Conservation (phyloP, 2,888 invertebrate genomes). For the Cephus runcator region DNA sequence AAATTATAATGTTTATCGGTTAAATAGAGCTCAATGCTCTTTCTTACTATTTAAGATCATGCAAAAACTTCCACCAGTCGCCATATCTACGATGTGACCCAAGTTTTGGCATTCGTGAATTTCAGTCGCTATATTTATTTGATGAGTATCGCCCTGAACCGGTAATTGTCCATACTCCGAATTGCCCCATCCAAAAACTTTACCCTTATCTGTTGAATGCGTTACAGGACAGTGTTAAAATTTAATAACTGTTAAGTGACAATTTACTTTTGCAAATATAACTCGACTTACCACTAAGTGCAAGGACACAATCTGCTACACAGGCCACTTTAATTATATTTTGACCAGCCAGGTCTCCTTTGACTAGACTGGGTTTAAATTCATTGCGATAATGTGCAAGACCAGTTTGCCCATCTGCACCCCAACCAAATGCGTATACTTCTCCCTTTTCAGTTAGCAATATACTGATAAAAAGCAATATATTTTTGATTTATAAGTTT, state of each 20-base stretch:
- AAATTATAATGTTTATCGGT: neutral
- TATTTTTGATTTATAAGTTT: conserved; percentile 8
- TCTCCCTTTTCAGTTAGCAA: conserved; percentile 83
- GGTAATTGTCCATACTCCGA: conserved; percentile 91
- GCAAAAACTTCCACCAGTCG: conserved; percentile 89
- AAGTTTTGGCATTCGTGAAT: conserved; percentile 73
- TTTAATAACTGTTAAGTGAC: neutral
- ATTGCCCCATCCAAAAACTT: conserved; percentile 97
- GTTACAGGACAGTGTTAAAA: neutral
- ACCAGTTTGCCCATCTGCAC: conserved; percentile 95
- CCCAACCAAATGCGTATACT: conserved; percentile 92
- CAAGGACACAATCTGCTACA: conserved; percentile 87
- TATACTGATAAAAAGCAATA: conserved; percentile 68
- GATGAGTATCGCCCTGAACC: conserved; percentile 70
- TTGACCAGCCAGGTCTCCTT: conserved; percentile 86
- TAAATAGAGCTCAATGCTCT: neutral
- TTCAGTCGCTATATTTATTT: conserved; percentile 78
- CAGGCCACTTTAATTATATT: conserved; percentile 84
- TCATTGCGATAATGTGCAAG: conserved; percentile 75
- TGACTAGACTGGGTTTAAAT: conserved; percentile 71
- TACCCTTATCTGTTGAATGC: conserved; percentile 78
- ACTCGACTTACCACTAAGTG: conserved; percentile 77
- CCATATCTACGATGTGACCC: conserved; percentile 83
- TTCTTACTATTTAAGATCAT: conserved; percentile 80
- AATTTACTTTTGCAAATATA: neutral